Evolutionary conservation across 2,113 vertebrate species (phyloP).

Genomic region (Brachionichthys hirsutus): DNA sequence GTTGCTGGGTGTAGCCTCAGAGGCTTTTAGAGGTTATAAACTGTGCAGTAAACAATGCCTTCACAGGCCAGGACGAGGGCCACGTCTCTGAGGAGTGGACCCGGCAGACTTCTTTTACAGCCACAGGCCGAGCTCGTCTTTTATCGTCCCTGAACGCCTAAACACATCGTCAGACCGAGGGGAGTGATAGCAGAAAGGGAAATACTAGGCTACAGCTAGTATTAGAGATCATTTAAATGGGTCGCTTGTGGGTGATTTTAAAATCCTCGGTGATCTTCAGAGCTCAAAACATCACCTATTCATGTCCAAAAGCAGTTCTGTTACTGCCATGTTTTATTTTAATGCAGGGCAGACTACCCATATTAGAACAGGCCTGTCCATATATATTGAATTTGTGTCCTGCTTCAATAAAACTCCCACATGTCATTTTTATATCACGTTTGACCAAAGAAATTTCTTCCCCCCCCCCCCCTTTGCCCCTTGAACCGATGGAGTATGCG

Average conservation of each 20-base stretch:
- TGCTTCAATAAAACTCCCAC: slow-evolving; percentile 12
- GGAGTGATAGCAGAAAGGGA: slow-evolving; percentile 44
- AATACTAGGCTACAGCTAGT: slow-evolving; percentile 42
- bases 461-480: neutral
- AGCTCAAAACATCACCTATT: slow-evolving; percentile 23
- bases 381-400: slow-evolving; percentile 23
- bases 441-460: slow-evolving; percentile 33
- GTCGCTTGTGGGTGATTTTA: slow-evolving; percentile 48
- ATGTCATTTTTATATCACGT: slow-evolving; percentile 17
- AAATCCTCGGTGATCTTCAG: slow-evolving; percentile 26
- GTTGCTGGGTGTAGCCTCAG: slow-evolving; percentile 49
- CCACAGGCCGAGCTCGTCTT: slow-evolving; percentile 43
- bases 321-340: slow-evolving; percentile 35
- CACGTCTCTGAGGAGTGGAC: slow-evolving; percentile 50
- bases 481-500: neutral
- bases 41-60: slow-evolving; percentile 62
- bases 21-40: slow-evolving; percentile 66
- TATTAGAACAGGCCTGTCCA: neutral
- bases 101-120: slow-evolving; percentile 55
- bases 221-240: slow-evolving; percentile 60
- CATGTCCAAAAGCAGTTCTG: slow-evolving; percentile 30
- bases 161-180: slow-evolving; percentile 46
- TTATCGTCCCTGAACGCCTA: slow-evolving; percentile 50
- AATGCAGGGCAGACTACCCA: slow-evolving; percentile 15
- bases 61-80: slow-evolving; percentile 45